These are phyloP conservation scores for Aricia agestis DNA, from an alignment of 1,140 invertebrate genomes.

Conservation along the genomic window DNA sequence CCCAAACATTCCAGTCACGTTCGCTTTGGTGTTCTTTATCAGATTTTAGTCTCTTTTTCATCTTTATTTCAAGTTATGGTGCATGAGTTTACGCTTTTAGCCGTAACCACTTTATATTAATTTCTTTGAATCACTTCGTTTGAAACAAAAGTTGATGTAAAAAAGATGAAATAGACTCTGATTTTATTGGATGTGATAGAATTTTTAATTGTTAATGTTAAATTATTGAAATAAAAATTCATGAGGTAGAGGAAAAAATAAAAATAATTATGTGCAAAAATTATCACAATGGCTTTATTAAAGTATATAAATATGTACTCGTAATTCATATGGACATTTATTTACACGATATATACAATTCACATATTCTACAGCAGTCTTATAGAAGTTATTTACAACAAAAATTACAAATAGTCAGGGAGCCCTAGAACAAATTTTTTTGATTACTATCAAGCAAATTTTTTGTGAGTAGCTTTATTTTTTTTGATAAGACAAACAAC, in stretches of 20 bases:
- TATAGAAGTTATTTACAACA: slow-evolving; percentile 75
- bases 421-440: too few relatives aligned
- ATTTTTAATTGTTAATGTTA: not conserved
- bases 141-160: slow-evolving; percentile 9
- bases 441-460: too few relatives aligned
- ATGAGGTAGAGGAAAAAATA: slow-evolving; percentile 31
- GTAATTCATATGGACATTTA: slow-evolving; percentile 74
- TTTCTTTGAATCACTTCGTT: not conserved
- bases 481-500: too few relatives aligned
- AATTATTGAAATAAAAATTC: not conserved
- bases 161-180: not conserved
- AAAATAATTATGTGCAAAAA: slow-evolving; percentile 67
- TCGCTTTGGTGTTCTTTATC: slow-evolving; percentile 41
- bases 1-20: slow-evolving; percentile 54
- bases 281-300: slow-evolving; percentile 77
- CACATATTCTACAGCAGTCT: slow-evolving; percentile 75
- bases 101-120: slow-evolving; percentile 2
- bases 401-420: slow-evolving; percentile 59
- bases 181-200: not conserved
- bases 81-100: slow-evolving; percentile 16
- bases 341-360: slow-evolving; percentile 72
- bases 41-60: slow-evolving; percentile 46
- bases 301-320: slow-evolving; percentile 75
- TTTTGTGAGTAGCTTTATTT: too few relatives aligned
- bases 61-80: slow-evolving; percentile 22